Evolutionary conservation across 2,888 invertebrate species (phyloP).

Genomic region (Trissoscelio sp.): DNA sequence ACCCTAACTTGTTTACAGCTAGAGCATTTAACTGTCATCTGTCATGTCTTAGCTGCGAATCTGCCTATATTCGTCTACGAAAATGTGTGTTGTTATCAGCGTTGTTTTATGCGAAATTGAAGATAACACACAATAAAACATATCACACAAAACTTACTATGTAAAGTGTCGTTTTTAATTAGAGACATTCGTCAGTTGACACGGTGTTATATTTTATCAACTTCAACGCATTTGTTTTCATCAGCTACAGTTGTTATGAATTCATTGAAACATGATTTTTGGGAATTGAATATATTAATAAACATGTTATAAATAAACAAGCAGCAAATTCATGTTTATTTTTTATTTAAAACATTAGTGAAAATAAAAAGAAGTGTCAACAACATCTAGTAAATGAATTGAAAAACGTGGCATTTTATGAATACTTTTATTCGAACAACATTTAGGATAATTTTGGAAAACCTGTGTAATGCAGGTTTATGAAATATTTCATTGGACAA

Average conservation of each 20-base stretch:
- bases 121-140: conserved; percentile 13
- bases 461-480: conserved; percentile 61
- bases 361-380: background rate
- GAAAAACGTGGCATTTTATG: conserved; percentile 33
- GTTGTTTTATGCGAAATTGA: conserved; percentile 24
- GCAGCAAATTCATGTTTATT: background rate
- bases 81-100: conserved; percentile 17
- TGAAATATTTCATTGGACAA: conserved; percentile 65
- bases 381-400: background rate
- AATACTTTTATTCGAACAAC: conserved; percentile 2
- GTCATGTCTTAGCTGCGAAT: conserved; percentile 42
- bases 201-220: background rate
- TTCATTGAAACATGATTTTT: background rate
- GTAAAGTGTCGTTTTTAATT: conserved; percentile 3
- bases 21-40: conserved; percentile 54
- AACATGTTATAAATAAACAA: background rate
- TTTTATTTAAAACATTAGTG: background rate
- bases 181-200: conserved; percentile 1
- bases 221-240: conserved; percentile 1
- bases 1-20: conserved; percentile 37
- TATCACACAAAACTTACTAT: conserved; percentile 1
- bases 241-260: conserved; percentile 4
- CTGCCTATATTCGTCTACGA: background rate
- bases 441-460: conserved; percentile 11
- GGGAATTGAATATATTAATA: background rate